These are phyloP conservation scores for Gonioctena quinquepunctata DNA, from an alignment of 1,140 invertebrate species.

Conservation along the genomic window DNA sequence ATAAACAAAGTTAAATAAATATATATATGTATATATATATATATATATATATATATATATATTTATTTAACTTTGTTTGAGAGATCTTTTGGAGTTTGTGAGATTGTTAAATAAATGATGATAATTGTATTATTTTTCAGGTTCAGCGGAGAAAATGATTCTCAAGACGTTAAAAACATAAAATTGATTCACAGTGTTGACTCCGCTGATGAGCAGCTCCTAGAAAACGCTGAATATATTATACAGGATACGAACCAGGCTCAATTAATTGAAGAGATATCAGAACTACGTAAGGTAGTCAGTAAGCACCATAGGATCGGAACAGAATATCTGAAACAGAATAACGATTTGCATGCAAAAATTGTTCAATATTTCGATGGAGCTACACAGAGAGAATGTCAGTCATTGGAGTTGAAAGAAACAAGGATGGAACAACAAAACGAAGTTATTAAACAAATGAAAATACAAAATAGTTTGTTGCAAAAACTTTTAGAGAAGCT, in stretches of 20 bases:
- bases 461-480: slow-evolving; percentile 16
- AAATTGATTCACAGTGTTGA: background rate
- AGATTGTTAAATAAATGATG: background rate
- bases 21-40: too few species aligned
- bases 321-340: background rate
- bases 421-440: slow-evolving; percentile 12
- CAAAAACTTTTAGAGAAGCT: slow-evolving; percentile 15
- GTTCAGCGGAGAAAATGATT: background rate
- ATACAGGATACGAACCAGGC: background rate
- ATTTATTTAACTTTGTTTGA: too few species aligned
- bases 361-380: slow-evolving; percentile 3
- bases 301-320: slow-evolving; percentile 2
- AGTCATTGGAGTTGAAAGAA: slow-evolving; percentile 5
- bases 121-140: background rate
- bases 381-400: background rate
- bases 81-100: too few species aligned
- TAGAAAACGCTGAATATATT: background rate
- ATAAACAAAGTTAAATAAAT: too few species aligned
- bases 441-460: slow-evolving; percentile 17
- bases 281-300: background rate
- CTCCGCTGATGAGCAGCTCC: background rate
- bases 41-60: too few species aligned
- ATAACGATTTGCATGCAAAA: slow-evolving; percentile 1
- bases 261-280: background rate
- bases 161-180: background rate